Evolutionary conservation across 2,797 vertebrate species (phyloP).

Genomic region (Paramormyrops hopkinsi): DNA sequence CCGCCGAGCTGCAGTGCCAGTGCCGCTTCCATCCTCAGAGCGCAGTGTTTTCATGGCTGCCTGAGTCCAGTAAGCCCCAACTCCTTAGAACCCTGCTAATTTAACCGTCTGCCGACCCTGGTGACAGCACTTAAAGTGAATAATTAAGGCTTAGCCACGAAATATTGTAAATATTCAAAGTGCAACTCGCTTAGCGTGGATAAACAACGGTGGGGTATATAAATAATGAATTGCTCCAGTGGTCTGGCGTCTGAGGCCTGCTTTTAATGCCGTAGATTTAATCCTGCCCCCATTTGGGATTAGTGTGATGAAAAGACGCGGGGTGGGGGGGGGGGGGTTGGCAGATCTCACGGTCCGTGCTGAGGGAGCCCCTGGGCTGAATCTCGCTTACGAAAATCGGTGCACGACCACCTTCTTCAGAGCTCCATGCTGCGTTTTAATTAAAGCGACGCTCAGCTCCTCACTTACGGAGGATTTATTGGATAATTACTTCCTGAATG

Average conservation of each 20-base stretch:
- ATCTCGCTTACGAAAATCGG: neutral
- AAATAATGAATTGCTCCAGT: neutral
- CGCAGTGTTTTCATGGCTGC: neutral
- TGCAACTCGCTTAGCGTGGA: neutral
- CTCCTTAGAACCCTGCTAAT: neutral
- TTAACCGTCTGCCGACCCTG: neutral
- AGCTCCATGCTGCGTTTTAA: constrained; percentile 10
- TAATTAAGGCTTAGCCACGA: neutral
- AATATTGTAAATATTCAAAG: neutral
- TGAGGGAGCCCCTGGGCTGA: neutral
- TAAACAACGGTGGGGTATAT: neutral
- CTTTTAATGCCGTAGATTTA: neutral
- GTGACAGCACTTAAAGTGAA: neutral
- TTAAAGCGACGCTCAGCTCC: constrained; percentile 9
- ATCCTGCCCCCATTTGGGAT: neutral
- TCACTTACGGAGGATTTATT: constrained; percentile 18
- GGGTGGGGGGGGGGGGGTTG: no score
- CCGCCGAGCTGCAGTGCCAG: neutral
- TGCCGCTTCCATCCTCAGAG: neutral
- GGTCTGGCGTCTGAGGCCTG: neutral
- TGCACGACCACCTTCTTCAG: neutral
- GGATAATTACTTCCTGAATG: constrained; percentile 22
- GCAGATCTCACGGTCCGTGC: neutral
- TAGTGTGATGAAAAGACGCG: neutral
- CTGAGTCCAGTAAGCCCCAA: neutral